Percentiles rank a stretch among this genome's conserved stretches.
phyloP scores from a whole-genome alignment of 2,888 invertebrate species.

The Cheilosia impressa region DNA sequence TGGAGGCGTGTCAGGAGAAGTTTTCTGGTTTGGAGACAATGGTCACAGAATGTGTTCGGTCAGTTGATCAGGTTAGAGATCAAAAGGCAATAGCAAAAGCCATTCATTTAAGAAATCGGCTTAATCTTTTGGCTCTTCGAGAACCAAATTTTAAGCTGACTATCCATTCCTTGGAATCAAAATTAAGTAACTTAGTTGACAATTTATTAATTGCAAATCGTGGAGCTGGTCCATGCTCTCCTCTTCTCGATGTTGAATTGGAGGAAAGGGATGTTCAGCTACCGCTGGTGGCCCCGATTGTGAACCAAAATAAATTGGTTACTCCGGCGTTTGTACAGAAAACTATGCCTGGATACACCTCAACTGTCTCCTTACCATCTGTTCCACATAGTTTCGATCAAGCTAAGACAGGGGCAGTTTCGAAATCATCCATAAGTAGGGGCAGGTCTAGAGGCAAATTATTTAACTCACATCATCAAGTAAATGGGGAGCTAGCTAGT shows the following conservation, averaged over 20 bases:
- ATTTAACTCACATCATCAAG: too few species aligned
- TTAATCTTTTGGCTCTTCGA: neutral
- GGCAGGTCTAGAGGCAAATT: too few species aligned
- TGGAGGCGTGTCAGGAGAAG: slow-evolving; percentile 3
- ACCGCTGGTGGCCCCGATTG: too few species aligned
- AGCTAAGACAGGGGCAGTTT: too few species aligned
- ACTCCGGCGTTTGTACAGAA: too few species aligned
- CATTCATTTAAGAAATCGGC: neutral
- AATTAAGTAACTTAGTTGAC: neutral
- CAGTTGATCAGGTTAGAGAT: neutral
- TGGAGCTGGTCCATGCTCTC: slow-evolving; percentile 1
- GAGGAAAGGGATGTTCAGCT: too few species aligned
- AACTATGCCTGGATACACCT: too few species aligned
- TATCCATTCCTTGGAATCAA: neutral
- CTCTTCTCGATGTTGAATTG: neutral
- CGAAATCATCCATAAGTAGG: too few species aligned
- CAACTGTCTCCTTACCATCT: too few species aligned
- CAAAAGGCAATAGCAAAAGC: neutral
- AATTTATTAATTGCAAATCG: neutral
- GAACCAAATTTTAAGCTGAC: neutral
- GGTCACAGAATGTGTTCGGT: neutral
- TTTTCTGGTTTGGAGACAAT: neutral
- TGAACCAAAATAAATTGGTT: too few species aligned
- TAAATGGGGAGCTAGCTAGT: too few species aligned
- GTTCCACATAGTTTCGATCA: too few species aligned